phyloP scores from a whole-genome alignment of 30 jellyfish, hydroid and myxozoan genomes.

The Nemopilema nomurai region DNA sequence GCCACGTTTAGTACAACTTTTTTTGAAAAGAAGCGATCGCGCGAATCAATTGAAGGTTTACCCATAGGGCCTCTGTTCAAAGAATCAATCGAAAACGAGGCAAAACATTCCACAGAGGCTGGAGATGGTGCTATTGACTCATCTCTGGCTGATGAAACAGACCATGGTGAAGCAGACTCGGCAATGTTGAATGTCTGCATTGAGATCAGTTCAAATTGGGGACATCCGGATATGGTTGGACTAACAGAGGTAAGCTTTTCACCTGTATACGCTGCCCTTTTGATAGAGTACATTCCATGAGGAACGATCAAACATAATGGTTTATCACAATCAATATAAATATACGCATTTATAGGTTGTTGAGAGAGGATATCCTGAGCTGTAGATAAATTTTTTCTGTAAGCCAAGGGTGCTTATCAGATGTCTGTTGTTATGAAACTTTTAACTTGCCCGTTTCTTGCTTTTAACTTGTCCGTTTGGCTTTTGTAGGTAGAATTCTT shows the following conservation, averaged over 20 bases:
- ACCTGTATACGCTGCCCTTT: neutral
- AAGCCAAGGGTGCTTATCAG: too few relatives aligned
- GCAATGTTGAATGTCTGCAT: constrained; percentile 24
- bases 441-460: too few relatives aligned
- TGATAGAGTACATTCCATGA: too few relatives aligned
- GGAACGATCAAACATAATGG: too few relatives aligned
- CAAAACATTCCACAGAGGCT: neutral
- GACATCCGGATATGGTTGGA: constrained; percentile 78
- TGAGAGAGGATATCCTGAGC: too few relatives aligned
- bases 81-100: neutral
- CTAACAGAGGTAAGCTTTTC: constrained; percentile 73
- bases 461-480: too few relatives aligned
- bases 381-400: too few relatives aligned
- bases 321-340: too few relatives aligned
- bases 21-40: constrained; percentile 19
- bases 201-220: constrained; percentile 87
- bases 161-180: neutral
- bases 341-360: too few relatives aligned
- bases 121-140: neutral
- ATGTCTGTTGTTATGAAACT: too few relatives aligned
- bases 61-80: neutral
- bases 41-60: constrained; percentile 11
- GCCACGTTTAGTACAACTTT: constrained; percentile 21
- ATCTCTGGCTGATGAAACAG: neutral
- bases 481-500: constrained; percentile 65